Conservation (phyloP, 2,113 vertebrate species). For the Phyllostomus discolor region DNA sequence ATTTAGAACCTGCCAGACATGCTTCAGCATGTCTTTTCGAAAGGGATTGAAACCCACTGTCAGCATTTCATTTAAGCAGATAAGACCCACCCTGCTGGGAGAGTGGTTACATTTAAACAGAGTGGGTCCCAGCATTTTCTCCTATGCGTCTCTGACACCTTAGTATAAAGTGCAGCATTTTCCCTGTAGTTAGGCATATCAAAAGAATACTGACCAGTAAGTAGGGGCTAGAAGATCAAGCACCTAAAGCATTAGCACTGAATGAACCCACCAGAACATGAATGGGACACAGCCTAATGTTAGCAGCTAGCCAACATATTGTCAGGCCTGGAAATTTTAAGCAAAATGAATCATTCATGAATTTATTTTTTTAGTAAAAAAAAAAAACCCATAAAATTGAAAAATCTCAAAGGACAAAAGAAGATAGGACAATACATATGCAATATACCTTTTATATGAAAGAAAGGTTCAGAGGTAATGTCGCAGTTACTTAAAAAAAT, state of each 20-base stretch:
- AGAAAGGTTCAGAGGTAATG: background rate
- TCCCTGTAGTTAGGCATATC: background rate
- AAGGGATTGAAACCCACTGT: background rate
- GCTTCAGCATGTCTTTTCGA: background rate
- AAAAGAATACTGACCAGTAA: constrained; percentile 50
- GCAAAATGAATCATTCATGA: background rate
- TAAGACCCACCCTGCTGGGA: background rate
- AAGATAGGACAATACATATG: background rate
- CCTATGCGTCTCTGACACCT: background rate
- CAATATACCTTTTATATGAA: background rate
- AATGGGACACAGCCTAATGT: background rate
- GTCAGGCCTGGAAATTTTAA: background rate
- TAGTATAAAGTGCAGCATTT: background rate
- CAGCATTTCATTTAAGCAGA: background rate
- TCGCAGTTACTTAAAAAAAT: background rate
- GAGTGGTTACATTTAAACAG: constrained; percentile 9
- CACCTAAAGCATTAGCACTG: background rate
- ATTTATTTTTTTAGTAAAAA: background rate
- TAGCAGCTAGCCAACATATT: background rate
- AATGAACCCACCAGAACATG: background rate
- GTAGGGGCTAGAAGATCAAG: background rate
- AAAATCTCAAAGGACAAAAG: background rate
- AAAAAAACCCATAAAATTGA: background rate
- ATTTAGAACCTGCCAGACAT: constrained; percentile 20
- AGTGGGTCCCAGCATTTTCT: constrained; percentile 14